A percentile compares a stretch with the other conserved stretches of the same genome.
Conservation (phyloP, 2,797 vertebrate species). For the Acanthis flammea region DNA sequence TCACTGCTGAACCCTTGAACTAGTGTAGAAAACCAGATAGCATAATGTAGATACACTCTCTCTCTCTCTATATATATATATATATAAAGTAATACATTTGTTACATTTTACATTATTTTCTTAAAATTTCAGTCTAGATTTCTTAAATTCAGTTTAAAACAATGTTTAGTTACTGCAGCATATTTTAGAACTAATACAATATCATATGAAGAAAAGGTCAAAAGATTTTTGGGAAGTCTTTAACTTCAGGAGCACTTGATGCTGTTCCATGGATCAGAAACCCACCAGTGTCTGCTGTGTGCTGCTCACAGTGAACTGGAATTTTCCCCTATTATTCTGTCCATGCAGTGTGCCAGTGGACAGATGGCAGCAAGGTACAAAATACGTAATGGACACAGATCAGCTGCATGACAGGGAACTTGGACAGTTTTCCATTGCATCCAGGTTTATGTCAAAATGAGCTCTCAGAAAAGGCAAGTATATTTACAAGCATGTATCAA, state of each 20-base stretch:
- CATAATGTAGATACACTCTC: neutral
- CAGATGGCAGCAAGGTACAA: conserved; percentile 48
- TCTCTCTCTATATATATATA: neutral
- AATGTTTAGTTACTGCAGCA: neutral
- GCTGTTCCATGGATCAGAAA: neutral
- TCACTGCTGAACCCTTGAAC: neutral
- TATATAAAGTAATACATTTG: neutral
- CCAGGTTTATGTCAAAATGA: neutral
- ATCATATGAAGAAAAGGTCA: neutral
- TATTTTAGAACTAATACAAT: neutral
- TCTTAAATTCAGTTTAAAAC: neutral
- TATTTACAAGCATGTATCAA: neutral
- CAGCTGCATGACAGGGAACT: neutral
- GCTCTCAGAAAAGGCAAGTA: neutral
- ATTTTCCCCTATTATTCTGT: neutral
- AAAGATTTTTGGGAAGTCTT: neutral
- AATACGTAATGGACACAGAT: neutral
- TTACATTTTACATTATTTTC: neutral
- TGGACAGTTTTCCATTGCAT: neutral
- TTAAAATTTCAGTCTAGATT: neutral
- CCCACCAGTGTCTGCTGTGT: neutral
- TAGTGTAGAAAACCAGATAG: neutral
- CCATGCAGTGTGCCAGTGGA: neutral
- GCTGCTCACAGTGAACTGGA: neutral
- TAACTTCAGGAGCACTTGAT: neutral